Conservation (phyloP, 2,797 vertebrate species). For the Anomalospiza imberbis region DNA sequence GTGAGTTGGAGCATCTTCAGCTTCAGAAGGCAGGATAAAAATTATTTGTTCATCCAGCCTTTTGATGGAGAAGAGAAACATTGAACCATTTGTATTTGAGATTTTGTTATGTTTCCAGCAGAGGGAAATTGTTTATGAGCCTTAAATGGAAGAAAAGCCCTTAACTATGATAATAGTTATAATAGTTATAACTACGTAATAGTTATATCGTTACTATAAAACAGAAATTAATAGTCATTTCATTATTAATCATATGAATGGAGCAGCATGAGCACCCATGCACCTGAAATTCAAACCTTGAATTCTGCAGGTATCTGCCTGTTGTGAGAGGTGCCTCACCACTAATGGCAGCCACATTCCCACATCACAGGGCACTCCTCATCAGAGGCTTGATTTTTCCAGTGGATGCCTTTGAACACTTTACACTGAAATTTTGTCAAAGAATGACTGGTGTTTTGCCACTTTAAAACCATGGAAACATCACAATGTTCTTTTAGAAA, state of each 20-base stretch:
- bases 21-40: background rate
- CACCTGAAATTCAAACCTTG: background rate
- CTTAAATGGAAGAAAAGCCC: background rate
- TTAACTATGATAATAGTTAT: background rate
- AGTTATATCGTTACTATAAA: background rate
- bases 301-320: background rate
- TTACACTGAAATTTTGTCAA: conserved; percentile 17
- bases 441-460: conserved; percentile 18
- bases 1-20: background rate
- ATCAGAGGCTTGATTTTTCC: background rate
- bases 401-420: background rate
- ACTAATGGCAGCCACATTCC: background rate
- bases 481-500: conserved; percentile 47
- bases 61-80: background rate
- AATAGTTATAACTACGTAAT: background rate
- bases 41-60: rapidly evolving
- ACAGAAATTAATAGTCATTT: background rate
- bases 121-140: background rate
- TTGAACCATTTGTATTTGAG: background rate
- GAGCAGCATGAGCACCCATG: background rate
- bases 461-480: conserved; percentile 48
- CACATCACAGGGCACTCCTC: background rate
- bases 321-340: background rate
- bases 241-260: background rate
- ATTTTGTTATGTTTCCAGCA: background rate